Conservation (phyloP, 2,888 invertebrate genomes). For the Brachynemurus nebulosus region DNA sequence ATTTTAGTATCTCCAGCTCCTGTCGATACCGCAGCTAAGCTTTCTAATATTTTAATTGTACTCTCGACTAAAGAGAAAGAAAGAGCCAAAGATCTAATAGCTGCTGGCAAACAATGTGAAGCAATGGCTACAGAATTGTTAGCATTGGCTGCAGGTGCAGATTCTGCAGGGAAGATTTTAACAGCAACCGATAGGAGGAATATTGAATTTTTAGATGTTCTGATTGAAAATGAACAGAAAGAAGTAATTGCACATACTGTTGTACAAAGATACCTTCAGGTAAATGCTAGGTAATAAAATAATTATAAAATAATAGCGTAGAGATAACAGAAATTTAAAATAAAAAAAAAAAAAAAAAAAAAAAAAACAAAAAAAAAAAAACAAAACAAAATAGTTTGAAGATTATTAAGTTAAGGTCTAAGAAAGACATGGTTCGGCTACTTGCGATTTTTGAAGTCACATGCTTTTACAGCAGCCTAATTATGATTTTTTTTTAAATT, state of each 20-base stretch:
- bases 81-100: conserved; percentile 89
- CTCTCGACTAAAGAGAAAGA: conserved; percentile 95
- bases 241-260: conserved; percentile 95
- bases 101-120: conserved; percentile 93
- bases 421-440: too few species aligned
- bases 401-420: neutral
- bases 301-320: conserved; percentile 3
- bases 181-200: conserved; percentile 91
- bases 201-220: conserved; percentile 87
- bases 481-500: too few species aligned
- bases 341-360: conserved; percentile 7
- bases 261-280: conserved; percentile 91
- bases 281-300: conserved; percentile 47
- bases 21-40: conserved; percentile 94
- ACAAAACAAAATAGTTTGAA: too few species aligned
- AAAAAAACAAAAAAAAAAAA: too few species aligned
- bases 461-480: conserved; percentile 4
- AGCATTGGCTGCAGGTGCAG: conserved; percentile 84
- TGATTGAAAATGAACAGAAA: conserved; percentile 98
- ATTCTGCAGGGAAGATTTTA: conserved; percentile 87
- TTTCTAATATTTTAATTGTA: conserved; percentile 80
- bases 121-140: conserved; percentile 94
- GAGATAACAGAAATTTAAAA: conserved; percentile 5
- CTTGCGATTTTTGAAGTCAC: too few species aligned
- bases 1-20: conserved; percentile 98